Conservation (phyloP, 2,113 vertebrate genomes). For the Dromiciops gliroides region DNA sequence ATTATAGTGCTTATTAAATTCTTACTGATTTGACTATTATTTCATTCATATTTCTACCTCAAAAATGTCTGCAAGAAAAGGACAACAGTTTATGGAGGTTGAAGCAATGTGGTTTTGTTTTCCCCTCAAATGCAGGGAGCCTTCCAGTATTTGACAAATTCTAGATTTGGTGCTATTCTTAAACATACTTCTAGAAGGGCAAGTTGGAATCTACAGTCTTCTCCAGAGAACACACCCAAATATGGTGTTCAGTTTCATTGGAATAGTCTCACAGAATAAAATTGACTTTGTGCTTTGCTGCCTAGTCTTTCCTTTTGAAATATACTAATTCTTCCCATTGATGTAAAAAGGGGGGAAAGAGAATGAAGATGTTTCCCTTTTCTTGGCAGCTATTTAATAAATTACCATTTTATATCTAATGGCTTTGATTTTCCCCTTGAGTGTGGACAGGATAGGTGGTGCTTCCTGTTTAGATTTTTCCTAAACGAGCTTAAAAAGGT, state of each 20-base stretch:
- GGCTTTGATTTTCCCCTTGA: slow-evolving; percentile 23
- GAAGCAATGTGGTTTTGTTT: background rate
- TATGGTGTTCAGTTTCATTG: background rate
- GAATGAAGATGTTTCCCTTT: background rate
- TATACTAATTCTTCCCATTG: background rate
- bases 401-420: background rate
- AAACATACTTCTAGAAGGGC: background rate
- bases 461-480: slow-evolving; percentile 24
- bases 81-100: background rate
- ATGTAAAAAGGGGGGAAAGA: background rate
- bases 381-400: background rate
- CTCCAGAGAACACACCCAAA: background rate
- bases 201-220: background rate
- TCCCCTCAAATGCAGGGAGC: background rate
- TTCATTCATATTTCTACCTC: too few species aligned
- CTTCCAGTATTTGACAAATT: background rate
- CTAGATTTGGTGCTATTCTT: background rate
- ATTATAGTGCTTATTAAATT: background rate
- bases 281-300: background rate
- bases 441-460: background rate
- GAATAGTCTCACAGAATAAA: background rate
- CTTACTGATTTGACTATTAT: background rate
- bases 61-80: background rate
- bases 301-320: background rate
- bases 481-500: background rate